A percentile compares a stretch with the other conserved stretches of the same genome.
Conservation (phyloP, 2,888 invertebrate species). For the Anaspis maculata region DNA sequence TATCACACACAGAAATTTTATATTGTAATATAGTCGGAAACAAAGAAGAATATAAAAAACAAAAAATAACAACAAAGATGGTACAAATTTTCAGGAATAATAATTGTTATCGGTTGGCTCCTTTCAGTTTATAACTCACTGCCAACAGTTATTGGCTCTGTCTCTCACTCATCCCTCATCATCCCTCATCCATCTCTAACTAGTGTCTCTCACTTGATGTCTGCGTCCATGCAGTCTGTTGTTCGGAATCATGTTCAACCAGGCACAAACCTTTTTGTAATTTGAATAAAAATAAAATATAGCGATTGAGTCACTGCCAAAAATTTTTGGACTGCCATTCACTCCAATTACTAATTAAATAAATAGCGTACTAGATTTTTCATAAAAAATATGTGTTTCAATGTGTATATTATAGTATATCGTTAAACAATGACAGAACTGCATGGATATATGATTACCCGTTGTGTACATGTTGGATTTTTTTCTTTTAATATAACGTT, state of each 20-base stretch:
- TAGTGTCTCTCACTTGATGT: slow-evolving; percentile 26
- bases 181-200: no score
- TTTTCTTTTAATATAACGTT: no score
- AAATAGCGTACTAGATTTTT: no score
- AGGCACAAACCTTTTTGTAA: slow-evolving; percentile 21
- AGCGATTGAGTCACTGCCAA: slow-evolving; percentile 36
- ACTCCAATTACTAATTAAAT: no score
- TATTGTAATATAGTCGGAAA: no score
- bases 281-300: slow-evolving; percentile 1
- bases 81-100: slow-evolving; percentile 41
- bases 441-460: no score
- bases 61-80: slow-evolving; percentile 24
- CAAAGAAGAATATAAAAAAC: no score
- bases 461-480: no score
- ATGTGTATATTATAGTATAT: no score
- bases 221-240: slow-evolving; percentile 27
- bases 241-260: slow-evolving; percentile 11
- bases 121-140: slow-evolving; percentile 31
- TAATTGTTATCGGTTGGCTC: slow-evolving; percentile 30
- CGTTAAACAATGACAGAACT: no score
- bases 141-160: slow-evolving; percentile 38
- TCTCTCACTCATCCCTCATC: slow-evolving; percentile 26
- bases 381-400: no score
- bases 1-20: no score
- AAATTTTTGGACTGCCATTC: slow-evolving; percentile 39